These are phyloP conservation scores for Cyanoliseus patagonus DNA, from an alignment of 2,113 vertebrate species.

Conservation along the genomic window DNA sequence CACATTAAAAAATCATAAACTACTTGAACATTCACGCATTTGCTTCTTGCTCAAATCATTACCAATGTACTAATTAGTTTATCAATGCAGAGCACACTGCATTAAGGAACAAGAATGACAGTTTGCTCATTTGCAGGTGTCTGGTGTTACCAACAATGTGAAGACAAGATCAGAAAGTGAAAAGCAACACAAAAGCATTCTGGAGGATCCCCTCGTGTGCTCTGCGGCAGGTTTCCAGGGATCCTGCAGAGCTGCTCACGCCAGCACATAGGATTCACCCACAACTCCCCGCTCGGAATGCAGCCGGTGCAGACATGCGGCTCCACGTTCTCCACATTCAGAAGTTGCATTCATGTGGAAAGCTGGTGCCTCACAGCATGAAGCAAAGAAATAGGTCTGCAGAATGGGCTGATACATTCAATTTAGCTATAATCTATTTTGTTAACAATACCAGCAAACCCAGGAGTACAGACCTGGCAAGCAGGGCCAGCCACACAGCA, in stretches of 20 bases:
- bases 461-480: not conserved
- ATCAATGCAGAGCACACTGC: not conserved
- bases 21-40: too few species aligned
- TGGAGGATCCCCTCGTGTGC: not conserved
- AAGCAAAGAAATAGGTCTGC: not conserved
- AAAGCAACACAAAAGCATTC: too few species aligned
- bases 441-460: not conserved
- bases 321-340: not conserved
- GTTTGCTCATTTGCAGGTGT: not conserved
- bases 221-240: not conserved
- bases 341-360: not conserved
- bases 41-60: not conserved
- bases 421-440: not conserved
- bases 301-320: not conserved
- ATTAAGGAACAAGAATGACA: not conserved
- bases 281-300: not conserved
- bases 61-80: not conserved
- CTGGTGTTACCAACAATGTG: not conserved
- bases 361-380: not conserved
- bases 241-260: accelerated
- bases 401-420: not conserved
- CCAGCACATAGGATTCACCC: not conserved
- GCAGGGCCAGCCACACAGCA: not conserved
- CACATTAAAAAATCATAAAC: not conserved
- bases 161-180: not conserved